Base-by-base conservation (phyloP, 1,140 invertebrate genomes). In the Brachystomella parvula region DNA sequence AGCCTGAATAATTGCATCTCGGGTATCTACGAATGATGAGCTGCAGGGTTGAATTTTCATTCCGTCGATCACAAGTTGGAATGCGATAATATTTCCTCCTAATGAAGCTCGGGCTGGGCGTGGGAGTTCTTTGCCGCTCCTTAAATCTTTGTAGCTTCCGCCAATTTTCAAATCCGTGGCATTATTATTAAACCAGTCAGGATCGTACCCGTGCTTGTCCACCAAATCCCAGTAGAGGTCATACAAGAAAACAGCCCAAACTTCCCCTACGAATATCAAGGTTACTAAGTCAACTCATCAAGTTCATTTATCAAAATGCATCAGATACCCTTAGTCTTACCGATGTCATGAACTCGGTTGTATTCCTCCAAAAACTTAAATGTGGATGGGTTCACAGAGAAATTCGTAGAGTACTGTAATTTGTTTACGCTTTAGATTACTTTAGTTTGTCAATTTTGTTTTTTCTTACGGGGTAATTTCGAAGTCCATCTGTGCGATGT, bases 1-100 rank as follows among this genome's bases (percentile, higher is more conserved):
- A 12, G 53, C 53, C 21, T 56, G 53, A 24, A 56, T 12, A 56
- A 56, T 56, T 12, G 53, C 53, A 28, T 56, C 53, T 15, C 53
- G 53, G 26, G 53, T 24, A 9, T 56, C 12, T 12, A 56, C 53
- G 21, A 56, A 56, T 9, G 6, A 15, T 24, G 53, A 24, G 21
- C 26, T 28, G n/a, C n/a, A n/a, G n/a, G n/a, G n/a, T n/a, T n/a
- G n/a, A n/a, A n/a, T n/a, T n/a, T n/a, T n/a, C n/a, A n/a, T n/a
- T n/a, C n/a, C n/a, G n/a, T n/a, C n/a, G n/a, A n/a, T n/a, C n/a
- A n/a, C n/a, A n/a, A n/a, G 53, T 24, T 15, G 12, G 21, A 24
- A 9, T 56, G 53, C 6, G 26, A 24, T 28, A 15, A 15, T 24
- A 56, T 56, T n/a, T 24, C 53, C 9, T 56, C 53, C 9, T 12